Conservation (phyloP, 2,888 invertebrate species). For the Nipponacmea schrenckii region DNA sequence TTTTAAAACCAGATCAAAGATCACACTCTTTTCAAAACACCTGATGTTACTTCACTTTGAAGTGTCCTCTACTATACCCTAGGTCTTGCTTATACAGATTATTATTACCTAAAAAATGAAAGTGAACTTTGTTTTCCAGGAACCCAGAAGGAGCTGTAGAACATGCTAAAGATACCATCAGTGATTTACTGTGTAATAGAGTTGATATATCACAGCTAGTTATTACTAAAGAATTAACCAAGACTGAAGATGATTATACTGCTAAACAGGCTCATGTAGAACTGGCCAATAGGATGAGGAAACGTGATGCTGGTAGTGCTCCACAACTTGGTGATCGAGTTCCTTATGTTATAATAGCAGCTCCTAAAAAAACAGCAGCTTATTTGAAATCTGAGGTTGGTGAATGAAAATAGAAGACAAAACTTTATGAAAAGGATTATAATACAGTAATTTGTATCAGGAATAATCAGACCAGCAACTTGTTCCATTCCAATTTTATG, state of each 20-base stretch:
- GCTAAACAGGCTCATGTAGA: constrained; percentile 99
- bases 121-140: too few species aligned
- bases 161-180: constrained; percentile 80
- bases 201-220: constrained; percentile 98
- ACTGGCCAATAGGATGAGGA: constrained; percentile 92
- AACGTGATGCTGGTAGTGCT: constrained; percentile 96
- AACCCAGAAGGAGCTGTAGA: constrained; percentile 90
- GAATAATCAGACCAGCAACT: too few species aligned
- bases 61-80: too few species aligned
- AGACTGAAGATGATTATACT: constrained; percentile 86
- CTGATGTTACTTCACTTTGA: too few species aligned
- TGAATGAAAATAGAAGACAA: neutral
- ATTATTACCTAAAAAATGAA: too few species aligned
- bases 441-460: too few species aligned
- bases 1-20: too few species aligned
- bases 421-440: too few species aligned
- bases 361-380: constrained; percentile 92
- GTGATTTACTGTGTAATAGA: constrained; percentile 94
- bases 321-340: constrained; percentile 98
- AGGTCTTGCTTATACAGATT: too few species aligned
- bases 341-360: constrained; percentile 93
- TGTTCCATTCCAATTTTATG: too few species aligned
- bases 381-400: constrained; percentile 92
- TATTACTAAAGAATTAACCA: constrained; percentile 81
- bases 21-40: too few species aligned